Evolutionary conservation across 2,888 invertebrate species (phyloP).

Genomic region (Lydus trimaculatus): DNA sequence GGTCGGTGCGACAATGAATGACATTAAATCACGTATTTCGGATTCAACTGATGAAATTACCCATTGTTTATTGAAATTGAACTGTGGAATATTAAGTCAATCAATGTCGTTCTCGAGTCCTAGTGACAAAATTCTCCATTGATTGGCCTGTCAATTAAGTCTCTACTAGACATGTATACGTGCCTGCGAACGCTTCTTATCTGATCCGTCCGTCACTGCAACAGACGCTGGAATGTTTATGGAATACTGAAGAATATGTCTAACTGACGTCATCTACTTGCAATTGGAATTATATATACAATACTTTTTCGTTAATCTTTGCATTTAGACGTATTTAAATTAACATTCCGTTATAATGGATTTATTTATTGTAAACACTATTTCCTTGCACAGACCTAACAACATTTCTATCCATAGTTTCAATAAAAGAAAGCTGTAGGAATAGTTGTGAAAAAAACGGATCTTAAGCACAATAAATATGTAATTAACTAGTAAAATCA

Average conservation of each 20-base stretch:
- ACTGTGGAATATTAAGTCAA: slow-evolving; percentile 60
- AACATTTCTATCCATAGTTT: not conserved
- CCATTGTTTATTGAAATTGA: slow-evolving; percentile 62
- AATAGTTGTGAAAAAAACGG: no score
- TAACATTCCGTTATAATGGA: not conserved
- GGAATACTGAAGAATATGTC: slow-evolving; percentile 58
- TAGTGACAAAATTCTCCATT: slow-evolving; percentile 62
- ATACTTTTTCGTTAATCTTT: slow-evolving; percentile 1
- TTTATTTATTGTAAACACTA: not conserved
- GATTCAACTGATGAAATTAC: slow-evolving; percentile 51
- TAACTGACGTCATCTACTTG: slow-evolving; percentile 56
- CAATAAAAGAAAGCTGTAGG: not conserved
- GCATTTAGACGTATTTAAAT: not conserved
- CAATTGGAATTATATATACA: slow-evolving; percentile 51
- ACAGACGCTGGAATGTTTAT: slow-evolving; percentile 59
- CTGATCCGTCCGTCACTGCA: slow-evolving; percentile 59
- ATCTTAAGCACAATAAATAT: no score
- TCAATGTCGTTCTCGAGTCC: slow-evolving; percentile 57
- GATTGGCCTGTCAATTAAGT: slow-evolving; percentile 62
- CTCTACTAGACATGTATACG: slow-evolving; percentile 60
- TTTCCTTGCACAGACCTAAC: not conserved
- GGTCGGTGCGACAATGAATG: slow-evolving; percentile 38
- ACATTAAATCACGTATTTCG: slow-evolving; percentile 55
- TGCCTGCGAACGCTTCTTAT: slow-evolving; percentile 61
- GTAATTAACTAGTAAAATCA: no score